A percentile compares a stretch with the other conserved stretches of the same genome.
phyloP scores from a whole-genome alignment of 2,797 vertebrate species.

The Nasua narica region DNA sequence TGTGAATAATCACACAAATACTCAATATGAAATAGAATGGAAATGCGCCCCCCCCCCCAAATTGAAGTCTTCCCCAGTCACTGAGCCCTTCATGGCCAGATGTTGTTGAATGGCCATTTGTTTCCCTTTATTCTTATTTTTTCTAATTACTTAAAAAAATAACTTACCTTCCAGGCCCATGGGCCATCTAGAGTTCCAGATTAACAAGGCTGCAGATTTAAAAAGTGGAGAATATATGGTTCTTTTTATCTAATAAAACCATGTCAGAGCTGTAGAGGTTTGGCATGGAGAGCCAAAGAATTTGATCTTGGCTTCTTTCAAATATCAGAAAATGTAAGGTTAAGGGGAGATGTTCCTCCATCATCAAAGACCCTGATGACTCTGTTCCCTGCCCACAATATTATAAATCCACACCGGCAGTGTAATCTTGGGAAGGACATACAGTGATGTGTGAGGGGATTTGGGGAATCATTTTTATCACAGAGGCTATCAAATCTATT shows the following conservation, averaged over 20 bases:
- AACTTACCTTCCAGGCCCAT: not conserved
- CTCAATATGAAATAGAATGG: not conserved
- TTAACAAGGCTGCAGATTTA: not conserved
- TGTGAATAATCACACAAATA: not conserved
- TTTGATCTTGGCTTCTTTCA: not conserved
- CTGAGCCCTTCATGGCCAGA: not conserved
- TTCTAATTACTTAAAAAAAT: not conserved
- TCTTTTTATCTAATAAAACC: not conserved
- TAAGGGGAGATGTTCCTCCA: rapidly evolving
- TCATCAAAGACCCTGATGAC: not conserved
- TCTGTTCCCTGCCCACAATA: not conserved
- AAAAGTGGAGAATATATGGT: not conserved
- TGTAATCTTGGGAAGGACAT: not conserved
- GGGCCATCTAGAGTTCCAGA: not conserved
- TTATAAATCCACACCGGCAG: no score
- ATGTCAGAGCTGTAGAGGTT: not conserved
- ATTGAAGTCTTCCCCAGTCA: not conserved
- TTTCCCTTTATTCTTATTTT: not conserved
- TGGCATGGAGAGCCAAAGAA: not conserved
- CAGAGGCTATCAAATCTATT: rapidly evolving
- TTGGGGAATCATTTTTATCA: not conserved
- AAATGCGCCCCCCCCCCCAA: not conserved
- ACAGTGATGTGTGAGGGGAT: not conserved
- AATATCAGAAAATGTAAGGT: not conserved
- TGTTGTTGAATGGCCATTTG: not conserved